Evolutionary conservation across 2,113 vertebrate species (phyloP).

Genomic region (Albula glossodonta): DNA sequence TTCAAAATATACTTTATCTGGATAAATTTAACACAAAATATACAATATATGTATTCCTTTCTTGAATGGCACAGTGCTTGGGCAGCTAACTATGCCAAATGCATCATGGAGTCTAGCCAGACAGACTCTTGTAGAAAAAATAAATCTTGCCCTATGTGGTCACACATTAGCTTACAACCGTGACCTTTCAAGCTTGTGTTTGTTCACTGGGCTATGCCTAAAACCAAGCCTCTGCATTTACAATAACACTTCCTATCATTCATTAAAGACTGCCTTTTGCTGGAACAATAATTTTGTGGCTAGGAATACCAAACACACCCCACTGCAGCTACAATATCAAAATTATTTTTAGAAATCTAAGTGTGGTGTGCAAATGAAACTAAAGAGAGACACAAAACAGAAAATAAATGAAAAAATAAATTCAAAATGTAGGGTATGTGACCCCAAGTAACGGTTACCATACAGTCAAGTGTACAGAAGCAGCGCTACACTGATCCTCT

Average conservation of each 20-base stretch:
- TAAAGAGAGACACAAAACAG: background rate
- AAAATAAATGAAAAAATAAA: background rate
- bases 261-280: background rate
- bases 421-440: background rate
- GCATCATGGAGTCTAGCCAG: slow-evolving; percentile 41
- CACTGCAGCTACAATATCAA: background rate
- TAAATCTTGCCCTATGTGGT: slow-evolving; percentile 51
- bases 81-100: background rate
- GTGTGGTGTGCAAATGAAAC: background rate
- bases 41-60: background rate
- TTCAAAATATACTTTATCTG: too few species aligned
- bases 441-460: slow-evolving; percentile 23
- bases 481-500: slow-evolving; percentile 55
- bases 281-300: background rate
- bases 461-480: slow-evolving; percentile 59
- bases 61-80: background rate
- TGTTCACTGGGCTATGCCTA: slow-evolving; percentile 50
- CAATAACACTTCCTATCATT: slow-evolving; percentile 19
- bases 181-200: slow-evolving; percentile 46
- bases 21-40: background rate
- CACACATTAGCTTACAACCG: slow-evolving; percentile 68
- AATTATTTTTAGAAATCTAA: background rate
- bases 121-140: slow-evolving; percentile 28
- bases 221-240: slow-evolving; percentile 37
- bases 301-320: background rate